Evolutionary conservation across 92 coral and sea anemone species (phyloP), one percentile per base, ranked within the genome.

Genomic region (Desmophyllum pertusum): DNA sequence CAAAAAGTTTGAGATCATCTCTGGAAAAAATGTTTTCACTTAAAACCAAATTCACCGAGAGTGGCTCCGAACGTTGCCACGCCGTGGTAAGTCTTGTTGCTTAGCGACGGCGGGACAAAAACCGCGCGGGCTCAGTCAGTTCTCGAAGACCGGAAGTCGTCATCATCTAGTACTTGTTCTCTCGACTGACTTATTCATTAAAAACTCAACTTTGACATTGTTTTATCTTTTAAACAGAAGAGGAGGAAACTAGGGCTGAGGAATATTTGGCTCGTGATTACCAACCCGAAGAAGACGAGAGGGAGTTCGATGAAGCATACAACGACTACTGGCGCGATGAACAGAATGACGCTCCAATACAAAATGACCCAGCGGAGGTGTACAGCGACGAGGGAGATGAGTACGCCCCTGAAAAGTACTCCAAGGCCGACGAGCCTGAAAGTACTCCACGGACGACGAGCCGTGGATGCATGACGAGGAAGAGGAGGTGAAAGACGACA

Each of bases 231-330:
- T 62, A 5, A 15, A 35, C 42, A 67, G 73, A 66, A 66, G 30
- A 67, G 13, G 29, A 37, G 13, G n/a, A 67, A 33, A 27, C 7
- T 27, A 19, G 27, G 27, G 45, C 33, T 7, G 73, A 67, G 25
- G 73, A 59, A 25, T 2, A 6, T 59, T 59, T 59, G 65, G 7
- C 65, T 2, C 65, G 65, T 59, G 65, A n/a, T 59, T 59, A 7
- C 35, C 25, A 8, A 25, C 65, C 33, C 14, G 78, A 73, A 25
- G 79, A 77, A 13, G 55, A 77, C 50, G 70, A 77, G 39, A 40
- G 15, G 21, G 33, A 13, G 1, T 76, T 31, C n/a, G 66, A 14
- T 2, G 19, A 77, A 5, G 6, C 68, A 38, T 46, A 59, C 13
- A 15, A 77, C 13, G 81, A 77, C 11, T 59, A 77, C 10, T n/a